Evolutionary conservation across 2,113 vertebrate species (phyloP).

Genomic region (Trinectes maculatus): DNA sequence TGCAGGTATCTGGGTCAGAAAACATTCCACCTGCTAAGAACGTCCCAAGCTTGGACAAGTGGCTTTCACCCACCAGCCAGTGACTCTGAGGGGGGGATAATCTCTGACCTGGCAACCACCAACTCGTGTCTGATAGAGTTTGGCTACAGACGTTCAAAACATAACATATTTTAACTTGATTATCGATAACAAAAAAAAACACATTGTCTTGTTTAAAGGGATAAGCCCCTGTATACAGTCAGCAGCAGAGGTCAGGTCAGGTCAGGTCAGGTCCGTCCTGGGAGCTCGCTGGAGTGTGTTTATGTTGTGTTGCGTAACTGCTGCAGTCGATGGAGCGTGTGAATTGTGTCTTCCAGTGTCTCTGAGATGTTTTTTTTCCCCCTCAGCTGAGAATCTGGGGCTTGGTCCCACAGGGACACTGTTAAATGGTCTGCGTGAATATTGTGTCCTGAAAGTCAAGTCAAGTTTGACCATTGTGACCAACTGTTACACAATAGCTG

Average conservation of each 20-base stretch:
- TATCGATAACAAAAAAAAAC: no score
- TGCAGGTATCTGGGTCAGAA: conserved; percentile 51
- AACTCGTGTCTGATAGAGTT: not conserved
- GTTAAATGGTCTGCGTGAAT: no score
- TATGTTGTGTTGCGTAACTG: conserved; percentile 58
- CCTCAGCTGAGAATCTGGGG: conserved; percentile 69
- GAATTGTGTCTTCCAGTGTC: conserved; percentile 57
- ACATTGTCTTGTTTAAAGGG: no score
- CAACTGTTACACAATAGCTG: not conserved
- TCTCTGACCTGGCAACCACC: not conserved
- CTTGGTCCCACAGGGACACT: conserved; percentile 25
- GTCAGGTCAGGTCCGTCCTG: conserved; percentile 26
- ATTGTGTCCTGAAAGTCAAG: no score
- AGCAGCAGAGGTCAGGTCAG: no score
- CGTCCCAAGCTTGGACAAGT: not conserved
- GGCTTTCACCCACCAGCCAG: conserved; percentile 20
- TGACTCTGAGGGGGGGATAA: conserved; percentile 1
- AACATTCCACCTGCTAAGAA: conserved; percentile 15
- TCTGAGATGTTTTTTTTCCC: conserved; percentile 47
- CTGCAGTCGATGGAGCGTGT: conserved; percentile 60
- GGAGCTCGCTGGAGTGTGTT: conserved; percentile 48
- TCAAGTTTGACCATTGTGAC: not conserved
- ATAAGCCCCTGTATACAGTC: no score
- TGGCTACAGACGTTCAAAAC: no score
- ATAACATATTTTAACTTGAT: no score